These are phyloP conservation scores for Piezodorus guildinii DNA, from an alignment of 1,140 invertebrate genomes.

Conservation along the genomic window DNA sequence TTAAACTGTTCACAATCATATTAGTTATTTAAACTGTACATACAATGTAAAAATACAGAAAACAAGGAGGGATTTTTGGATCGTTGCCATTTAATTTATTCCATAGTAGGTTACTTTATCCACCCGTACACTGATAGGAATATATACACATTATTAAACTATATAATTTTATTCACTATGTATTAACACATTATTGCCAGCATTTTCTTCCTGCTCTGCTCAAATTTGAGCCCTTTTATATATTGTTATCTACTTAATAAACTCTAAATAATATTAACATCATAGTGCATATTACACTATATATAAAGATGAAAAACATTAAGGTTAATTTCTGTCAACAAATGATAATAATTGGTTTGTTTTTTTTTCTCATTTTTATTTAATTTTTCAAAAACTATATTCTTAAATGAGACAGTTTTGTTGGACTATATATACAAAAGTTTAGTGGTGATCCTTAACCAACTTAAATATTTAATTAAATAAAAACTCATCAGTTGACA, in stretches of 20 bases:
- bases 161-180: conserved; percentile 19
- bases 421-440: no score
- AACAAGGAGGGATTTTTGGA: conserved; percentile 1
- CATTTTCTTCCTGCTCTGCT: background rate
- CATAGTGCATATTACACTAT: conserved; percentile 9
- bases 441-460: no score
- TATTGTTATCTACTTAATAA: conserved; percentile 6
- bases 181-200: conserved; percentile 25
- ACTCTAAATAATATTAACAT: conserved; percentile 18
- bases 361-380: conserved; percentile 5
- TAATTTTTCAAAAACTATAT: background rate
- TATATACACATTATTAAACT: conserved; percentile 13
- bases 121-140: conserved; percentile 20
- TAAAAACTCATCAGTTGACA: background rate
- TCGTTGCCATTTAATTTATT: conserved; percentile 14
- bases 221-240: conserved; percentile 1
- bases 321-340: background rate
- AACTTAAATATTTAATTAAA: no score
- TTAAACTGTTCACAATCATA: background rate
- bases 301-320: conserved; percentile 10
- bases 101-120: conserved; percentile 7
- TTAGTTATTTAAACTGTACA: conserved; percentile 1
- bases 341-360: background rate
- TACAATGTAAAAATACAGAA: conserved; percentile 13
- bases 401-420: background rate